A percentile compares a stretch with the other conserved stretches of the same genome.
phyloP scores from a whole-genome alignment of 1,140 invertebrate species.

The Drosophila ogumai region DNA sequence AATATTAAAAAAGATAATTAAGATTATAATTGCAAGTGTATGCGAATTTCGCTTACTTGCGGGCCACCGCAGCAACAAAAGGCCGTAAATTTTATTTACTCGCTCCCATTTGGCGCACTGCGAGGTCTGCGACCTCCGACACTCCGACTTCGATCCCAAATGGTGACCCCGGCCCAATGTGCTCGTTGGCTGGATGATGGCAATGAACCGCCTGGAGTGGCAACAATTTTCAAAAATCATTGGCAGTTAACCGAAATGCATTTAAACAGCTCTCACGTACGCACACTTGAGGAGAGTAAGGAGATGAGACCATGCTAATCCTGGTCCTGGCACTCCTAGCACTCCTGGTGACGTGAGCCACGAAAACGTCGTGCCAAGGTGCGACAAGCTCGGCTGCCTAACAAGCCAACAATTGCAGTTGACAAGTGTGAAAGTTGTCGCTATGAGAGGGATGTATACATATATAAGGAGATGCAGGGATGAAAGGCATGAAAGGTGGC shows the following conservation, averaged over 20 bases:
- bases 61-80: constrained; percentile 73
- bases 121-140: constrained; percentile 13
- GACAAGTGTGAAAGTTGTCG: constrained; percentile 47
- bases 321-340: neutral
- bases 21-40: constrained; percentile 6
- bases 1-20: neutral
- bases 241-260: constrained; percentile 30
- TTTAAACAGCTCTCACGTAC: constrained; percentile 36
- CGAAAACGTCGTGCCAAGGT: constrained; percentile 18
- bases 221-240: constrained; percentile 42
- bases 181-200: constrained; percentile 5
- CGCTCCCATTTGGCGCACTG: constrained; percentile 60
- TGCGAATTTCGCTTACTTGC: constrained; percentile 59
- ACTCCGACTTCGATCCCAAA: neutral
- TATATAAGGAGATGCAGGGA: neutral
- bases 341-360: constrained; percentile 15
- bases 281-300: constrained; percentile 3
- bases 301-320: constrained; percentile 7
- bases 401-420: constrained; percentile 49
- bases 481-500: neutral
- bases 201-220: constrained; percentile 38
- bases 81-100: constrained; percentile 80
- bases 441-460: neutral
- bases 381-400: constrained; percentile 26
- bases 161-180: constrained; percentile 4